Evolutionary conservation across 2,888 invertebrate genomes (phyloP), one percentile per base, ranked within the genome.

Genomic region (Calephelis perditalis): DNA sequence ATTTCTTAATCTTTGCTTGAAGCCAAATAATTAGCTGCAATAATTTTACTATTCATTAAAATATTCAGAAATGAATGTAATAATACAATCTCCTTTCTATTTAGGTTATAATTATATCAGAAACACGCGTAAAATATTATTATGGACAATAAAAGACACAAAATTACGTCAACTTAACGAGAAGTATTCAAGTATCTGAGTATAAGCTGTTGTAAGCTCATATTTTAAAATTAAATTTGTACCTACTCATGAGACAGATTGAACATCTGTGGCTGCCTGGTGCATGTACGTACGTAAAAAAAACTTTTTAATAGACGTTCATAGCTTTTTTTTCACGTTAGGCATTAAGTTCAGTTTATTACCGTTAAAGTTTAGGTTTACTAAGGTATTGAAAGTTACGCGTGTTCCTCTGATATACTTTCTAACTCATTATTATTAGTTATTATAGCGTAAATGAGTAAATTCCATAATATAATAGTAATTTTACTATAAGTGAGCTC

Each of bases 11-110:
- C 81, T 79, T 86, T 87, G 87, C 88, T 89, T 88, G 78, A 90
- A 87, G 87, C 89, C 89, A 90, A 90, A 90, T 87, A 88, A 75
- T 82, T 85, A 76, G 81, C 81, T 82, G 81, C 81, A 81, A 78
- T 81, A 77, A 76, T 74, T 79, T 73, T 82, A 79, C 77, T 79
- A 81, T 81, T 84, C 82, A 77, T 84, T 81, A 81, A 47, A 59
- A 15, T 35, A 45, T 45, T 57, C 45, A 45, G 6, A 54, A 59
- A 55, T 26, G 58, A 58, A 15, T 47, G 11, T 49, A 58, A 58
- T 40, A 44, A 58, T 49, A 58, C 58, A 58, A 58, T 52, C 43
- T 52, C 52, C 40, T 49, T 58, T 43, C 49, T 52, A 52, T 52
- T 35, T 52, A 52, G 52, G 52, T 35, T 52, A 35, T 52, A 52